These are phyloP conservation scores for Peromyscus californicus DNA, from an alignment of 2,113 vertebrate genomes.

Conservation along the genomic window DNA sequence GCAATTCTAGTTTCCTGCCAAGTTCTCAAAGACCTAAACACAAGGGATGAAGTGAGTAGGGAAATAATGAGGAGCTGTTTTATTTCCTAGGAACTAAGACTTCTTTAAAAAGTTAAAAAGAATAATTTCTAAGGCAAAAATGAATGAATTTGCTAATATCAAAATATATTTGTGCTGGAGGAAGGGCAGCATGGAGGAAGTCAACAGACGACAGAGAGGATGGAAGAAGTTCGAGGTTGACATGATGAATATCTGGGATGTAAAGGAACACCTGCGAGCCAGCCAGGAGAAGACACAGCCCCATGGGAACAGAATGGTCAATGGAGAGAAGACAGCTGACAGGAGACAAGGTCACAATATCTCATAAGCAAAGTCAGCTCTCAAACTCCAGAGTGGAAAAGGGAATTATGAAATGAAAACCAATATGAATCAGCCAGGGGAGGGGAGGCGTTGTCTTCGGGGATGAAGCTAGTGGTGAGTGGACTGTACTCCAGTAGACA, in stretches of 20 bases:
- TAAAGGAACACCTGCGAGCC: background rate
- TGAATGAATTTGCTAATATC: background rate
- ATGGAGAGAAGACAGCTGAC: background rate
- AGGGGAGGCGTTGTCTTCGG: background rate
- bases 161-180: background rate
- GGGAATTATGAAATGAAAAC: background rate
- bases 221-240: background rate
- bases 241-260: background rate
- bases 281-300: background rate
- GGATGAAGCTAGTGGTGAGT: background rate
- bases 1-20: slow-evolving; percentile 1
- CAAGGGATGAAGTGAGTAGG: background rate
- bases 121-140: background rate
- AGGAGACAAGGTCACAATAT: background rate
- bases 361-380: background rate
- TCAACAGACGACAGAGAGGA: background rate
- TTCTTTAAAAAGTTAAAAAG: slow-evolving; percentile 12
- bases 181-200: background rate
- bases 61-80: background rate
- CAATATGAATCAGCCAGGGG: background rate
- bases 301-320: background rate
- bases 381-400: background rate
- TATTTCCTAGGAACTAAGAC: background rate
- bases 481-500: background rate
- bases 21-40: background rate